phyloP scores from a whole-genome alignment of 2,888 invertebrate genomes.

The Melieria crassipennis region DNA sequence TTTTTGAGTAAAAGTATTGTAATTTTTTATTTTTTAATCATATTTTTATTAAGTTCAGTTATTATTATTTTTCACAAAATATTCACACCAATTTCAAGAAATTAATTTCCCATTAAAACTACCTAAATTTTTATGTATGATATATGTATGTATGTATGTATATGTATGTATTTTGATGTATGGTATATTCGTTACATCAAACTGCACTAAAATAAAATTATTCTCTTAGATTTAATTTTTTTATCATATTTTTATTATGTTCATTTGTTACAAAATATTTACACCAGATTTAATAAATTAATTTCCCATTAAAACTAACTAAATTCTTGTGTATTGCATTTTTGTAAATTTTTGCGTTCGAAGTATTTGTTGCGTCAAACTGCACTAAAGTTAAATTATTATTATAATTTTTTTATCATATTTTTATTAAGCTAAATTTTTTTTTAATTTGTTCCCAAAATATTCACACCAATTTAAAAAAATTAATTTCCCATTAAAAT shows the following conservation, averaged over 20 bases:
- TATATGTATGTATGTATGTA: too few species aligned
- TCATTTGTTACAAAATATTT: neutral
- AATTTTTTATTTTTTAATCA: neutral
- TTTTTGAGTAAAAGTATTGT: neutral
- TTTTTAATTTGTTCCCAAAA: neutral
- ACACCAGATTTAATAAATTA: constrained; percentile 1
- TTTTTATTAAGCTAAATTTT: neutral
- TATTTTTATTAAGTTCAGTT: neutral
- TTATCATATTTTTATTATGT: too few species aligned
- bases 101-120: neutral
- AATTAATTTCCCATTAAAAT: neutral
- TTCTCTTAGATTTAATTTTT: too few species aligned
- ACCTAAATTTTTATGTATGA: too few species aligned
- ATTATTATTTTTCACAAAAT: neutral
- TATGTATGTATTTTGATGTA: too few species aligned
- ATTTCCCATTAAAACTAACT: neutral
- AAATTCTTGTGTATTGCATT: neutral
- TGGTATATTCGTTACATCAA: too few species aligned
- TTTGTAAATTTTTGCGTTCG: neutral
- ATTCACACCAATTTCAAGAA: neutral
- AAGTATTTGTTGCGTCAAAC: neutral
- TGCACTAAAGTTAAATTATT: neutral
- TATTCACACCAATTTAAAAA: neutral
- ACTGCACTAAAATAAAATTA: neutral
- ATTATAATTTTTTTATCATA: neutral